Evolutionary conservation across 2,888 invertebrate species (phyloP), one percentile per base, ranked within the genome.

Genomic region (Parasteatoda lunata): DNA sequence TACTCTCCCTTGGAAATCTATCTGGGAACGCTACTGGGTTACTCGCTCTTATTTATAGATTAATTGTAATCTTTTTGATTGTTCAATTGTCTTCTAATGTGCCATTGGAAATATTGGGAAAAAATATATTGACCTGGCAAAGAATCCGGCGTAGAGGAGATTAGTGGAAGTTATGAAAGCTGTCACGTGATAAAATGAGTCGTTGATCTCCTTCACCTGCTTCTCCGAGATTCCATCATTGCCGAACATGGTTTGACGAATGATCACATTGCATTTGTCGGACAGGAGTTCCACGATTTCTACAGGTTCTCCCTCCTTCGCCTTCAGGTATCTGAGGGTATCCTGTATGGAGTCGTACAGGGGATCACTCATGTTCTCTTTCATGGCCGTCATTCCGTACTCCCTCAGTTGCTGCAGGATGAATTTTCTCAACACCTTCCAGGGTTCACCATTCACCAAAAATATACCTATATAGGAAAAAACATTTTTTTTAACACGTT

Each of bases 391-490:
- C 13, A 73, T 59, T 0, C 77, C 77, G 8, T 15, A 64, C n/a
- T 84, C 83, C 52, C 72, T 84, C 13, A 84, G 47, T 2, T 5
- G 6, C 11, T 52, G 71, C 6, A 84, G 30, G 54, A 84, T 66
- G 54, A 84, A 84, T 6, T 84, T 84, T 4, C 83, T 59, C 11
- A 72, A 11, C 13, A 51, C 52, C 51, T 68, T 77, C 84, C 84
- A 84, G 5, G 54, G 7, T 30, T 77, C 84, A 5, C 84, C 72
- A 30, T 84, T 72, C 5, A 68, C 69, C 8, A 68, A 45, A 11
- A 49, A 15, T 6, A 76, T 65, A 15, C 79, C 79, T 79, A n/a
- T 11, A 47, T 4, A 70, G 9, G 13, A 48, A 8, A 47, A 2
- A 30, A 30, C 30, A 30, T 48, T 30, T 59, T 59, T 59, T 59